Evolutionary conservation across 2,113 vertebrate species (phyloP).

Genomic region (Aegotheles bennettii): DNA sequence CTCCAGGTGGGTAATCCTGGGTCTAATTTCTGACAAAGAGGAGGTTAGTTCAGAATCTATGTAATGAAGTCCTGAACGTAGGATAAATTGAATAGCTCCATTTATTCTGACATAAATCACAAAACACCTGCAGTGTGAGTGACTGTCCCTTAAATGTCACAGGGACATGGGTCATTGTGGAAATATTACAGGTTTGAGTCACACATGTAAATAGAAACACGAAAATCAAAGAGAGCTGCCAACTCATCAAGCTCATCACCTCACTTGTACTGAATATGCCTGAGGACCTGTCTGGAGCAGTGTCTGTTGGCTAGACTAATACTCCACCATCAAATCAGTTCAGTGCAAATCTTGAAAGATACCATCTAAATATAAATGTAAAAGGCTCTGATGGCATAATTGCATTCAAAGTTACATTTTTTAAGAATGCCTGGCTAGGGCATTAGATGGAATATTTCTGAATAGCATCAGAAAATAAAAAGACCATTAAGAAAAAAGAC

Average conservation of each 20-base stretch:
- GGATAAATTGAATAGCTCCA: slow-evolving; percentile 15
- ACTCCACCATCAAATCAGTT: not conserved
- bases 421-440: not conserved
- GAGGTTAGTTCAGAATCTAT: slow-evolving; percentile 39
- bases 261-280: not conserved
- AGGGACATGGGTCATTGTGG: not conserved
- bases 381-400: not conserved
- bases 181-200: slow-evolving; percentile 20
- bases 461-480: not conserved
- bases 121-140: slow-evolving; percentile 22
- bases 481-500: not conserved
- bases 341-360: not conserved
- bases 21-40: slow-evolving; percentile 19
- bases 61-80: not conserved
- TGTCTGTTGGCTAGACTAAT: not conserved
- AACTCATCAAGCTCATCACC: not conserved
- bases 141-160: slow-evolving; percentile 36
- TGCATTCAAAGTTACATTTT: not conserved
- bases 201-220: not conserved
- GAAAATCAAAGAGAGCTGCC: not conserved
- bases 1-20: not conserved
- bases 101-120: slow-evolving; percentile 41
- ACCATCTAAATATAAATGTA: not conserved
- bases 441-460: not conserved
- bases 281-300: not conserved